Evolutionary conservation across 2,797 vertebrate species (phyloP), one percentile per base, ranked within the genome.

Genomic region (Karalla daura): DNA sequence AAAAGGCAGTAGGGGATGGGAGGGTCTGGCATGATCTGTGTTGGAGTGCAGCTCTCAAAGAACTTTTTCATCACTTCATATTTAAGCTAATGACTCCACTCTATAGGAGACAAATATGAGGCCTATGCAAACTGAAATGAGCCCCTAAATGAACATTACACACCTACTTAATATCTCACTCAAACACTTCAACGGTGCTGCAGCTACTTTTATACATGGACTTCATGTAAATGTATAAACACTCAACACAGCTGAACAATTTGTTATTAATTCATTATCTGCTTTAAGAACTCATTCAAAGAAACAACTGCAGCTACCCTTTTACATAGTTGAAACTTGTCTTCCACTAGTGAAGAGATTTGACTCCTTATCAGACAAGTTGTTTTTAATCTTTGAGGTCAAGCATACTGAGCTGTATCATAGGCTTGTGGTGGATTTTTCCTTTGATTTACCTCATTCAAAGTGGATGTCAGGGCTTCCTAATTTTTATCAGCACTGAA

Each of bases 401-500:
- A 66, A 55, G 39, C 44, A 49, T 43, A 20, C 23, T 67, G 41
- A 63, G 52, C 56, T 77, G 60, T 44, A 77, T 49, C 41, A 67
- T 70, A 14, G 56, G 43, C 35, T 37, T 56, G 13, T 41, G 32
- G 24, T 64, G 37, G 41, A 18, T 44, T 23, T 62, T 69, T 53
- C 24, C 33, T 23, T 59, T 28, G 72, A 47, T 80, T 49, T 73
- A 60, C 32, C 47, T 71, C 37, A 54, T 51, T 43, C 45, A 65
- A n/a, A 49, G 30, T 36, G 23, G 36, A 25, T 41, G 21, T 70
- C 52, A 37, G 36, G 24, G 11, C 64, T 72, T 52, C 41, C 56
- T 23, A 27, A 49, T 58, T 63, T 70, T 46, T 47, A 71, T 69
- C 43, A 67, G 61, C 65, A 35, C 59, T 70, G 55, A 46, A 23